These are phyloP conservation scores for Centrocercus urophasianus DNA, from an alignment of 2,113 vertebrate species.

Conservation along the genomic window DNA sequence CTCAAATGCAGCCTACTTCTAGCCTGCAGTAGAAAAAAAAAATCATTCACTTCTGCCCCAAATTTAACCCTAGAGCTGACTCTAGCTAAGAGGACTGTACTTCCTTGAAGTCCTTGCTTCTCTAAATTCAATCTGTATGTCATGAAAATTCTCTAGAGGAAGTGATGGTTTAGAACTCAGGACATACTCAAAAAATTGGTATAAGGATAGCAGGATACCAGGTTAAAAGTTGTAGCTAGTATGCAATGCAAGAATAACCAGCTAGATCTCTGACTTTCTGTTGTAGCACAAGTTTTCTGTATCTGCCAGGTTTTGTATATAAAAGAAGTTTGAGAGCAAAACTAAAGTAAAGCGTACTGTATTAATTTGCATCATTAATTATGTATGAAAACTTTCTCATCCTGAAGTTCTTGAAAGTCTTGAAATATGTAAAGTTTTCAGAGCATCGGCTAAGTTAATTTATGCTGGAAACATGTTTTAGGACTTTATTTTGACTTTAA, in stretches of 20 bases:
- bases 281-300: not conserved
- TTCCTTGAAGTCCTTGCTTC: not conserved
- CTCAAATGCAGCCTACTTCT: not conserved
- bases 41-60: not conserved
- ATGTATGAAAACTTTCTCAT: not conserved
- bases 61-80: not conserved
- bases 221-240: not conserved
- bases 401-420: not conserved
- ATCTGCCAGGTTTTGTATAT: not conserved
- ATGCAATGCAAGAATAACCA: not conserved
- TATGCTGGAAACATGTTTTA: not conserved
- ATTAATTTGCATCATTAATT: not conserved
- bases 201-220: not conserved
- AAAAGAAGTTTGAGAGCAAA: not conserved
- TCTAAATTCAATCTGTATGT: not conserved
- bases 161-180: not conserved
- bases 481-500: not conserved
- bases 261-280: not conserved
- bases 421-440: not conserved
- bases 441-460: not conserved
- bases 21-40: too few relatives aligned
- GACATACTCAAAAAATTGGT: not conserved
- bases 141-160: not conserved
- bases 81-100: not conserved
- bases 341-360: not conserved